Conservation (phyloP, 2,888 invertebrate genomes). For the Palloptera scutellata region DNA sequence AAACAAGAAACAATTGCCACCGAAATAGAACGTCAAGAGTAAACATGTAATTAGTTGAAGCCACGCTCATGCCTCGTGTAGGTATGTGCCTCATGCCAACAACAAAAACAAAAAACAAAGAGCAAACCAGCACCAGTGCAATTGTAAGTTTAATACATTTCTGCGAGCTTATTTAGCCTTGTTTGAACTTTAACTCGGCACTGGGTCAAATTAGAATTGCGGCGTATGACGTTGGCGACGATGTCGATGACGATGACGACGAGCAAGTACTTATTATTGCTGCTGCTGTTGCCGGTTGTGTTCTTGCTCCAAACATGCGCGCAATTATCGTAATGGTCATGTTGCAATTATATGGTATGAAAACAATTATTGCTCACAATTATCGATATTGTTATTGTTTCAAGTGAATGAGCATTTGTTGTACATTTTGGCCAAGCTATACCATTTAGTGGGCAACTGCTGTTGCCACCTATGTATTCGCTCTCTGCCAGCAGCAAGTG, state of each 20-base stretch:
- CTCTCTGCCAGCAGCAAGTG: too few relatives aligned
- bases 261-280: background rate
- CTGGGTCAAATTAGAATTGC: slow-evolving; percentile 3
- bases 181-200: slow-evolving; percentile 25
- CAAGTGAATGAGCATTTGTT: too few relatives aligned
- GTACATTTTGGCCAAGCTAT: too few relatives aligned
- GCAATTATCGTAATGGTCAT: slow-evolving; percentile 44
- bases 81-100: background rate
- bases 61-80: background rate
- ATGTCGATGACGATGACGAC: background rate
- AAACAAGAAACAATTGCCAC: background rate
- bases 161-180: slow-evolving; percentile 21
- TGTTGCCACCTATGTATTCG: too few relatives aligned
- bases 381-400: background rate
- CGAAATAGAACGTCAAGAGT: slow-evolving; percentile 16
- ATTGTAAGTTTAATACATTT: background rate
- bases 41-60: slow-evolving; percentile 25
- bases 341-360: slow-evolving; percentile 56
- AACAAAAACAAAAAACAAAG: background rate
- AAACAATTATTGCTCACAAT: slow-evolving; percentile 50
- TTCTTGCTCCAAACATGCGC: background rate
- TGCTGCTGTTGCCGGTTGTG: slow-evolving; percentile 6
- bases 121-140: background rate
- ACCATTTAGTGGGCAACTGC: too few relatives aligned
- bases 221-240: background rate